Percentiles rank a stretch among this genome's conserved stretches.
Conservation (phyloP, 2,888 invertebrate species). For the Tortrix viridana region DNA sequence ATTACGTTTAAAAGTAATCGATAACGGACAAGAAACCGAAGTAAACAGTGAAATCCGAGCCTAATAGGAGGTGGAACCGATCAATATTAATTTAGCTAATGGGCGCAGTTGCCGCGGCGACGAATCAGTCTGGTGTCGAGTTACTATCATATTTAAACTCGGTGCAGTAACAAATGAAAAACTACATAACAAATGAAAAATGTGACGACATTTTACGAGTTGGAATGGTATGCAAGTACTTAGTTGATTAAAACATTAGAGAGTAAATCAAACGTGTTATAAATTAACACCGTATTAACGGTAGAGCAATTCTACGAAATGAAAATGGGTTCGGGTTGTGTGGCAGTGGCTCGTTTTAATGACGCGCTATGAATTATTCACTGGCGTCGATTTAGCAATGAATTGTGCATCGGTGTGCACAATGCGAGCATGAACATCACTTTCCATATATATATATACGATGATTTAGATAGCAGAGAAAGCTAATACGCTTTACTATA, state of each 20-base stretch:
- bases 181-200: constrained; percentile 8
- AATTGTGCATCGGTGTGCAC: constrained; percentile 45
- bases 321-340: constrained; percentile 64
- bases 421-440: constrained; percentile 46
- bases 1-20: constrained; percentile 23
- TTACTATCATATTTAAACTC: constrained; percentile 21
- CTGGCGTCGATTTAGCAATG: constrained; percentile 55
- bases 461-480: constrained; percentile 23
- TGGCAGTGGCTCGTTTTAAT: constrained; percentile 25
- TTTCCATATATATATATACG: constrained; percentile 57
- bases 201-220: constrained; percentile 7
- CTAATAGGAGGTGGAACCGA: constrained; percentile 40
- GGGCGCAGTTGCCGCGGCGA: constrained; percentile 27
- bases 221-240: constrained; percentile 9
- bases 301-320: constrained; percentile 56
- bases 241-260: constrained; percentile 11
- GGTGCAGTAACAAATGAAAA: constrained; percentile 19
- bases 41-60: constrained; percentile 34
- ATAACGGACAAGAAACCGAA: constrained; percentile 26
- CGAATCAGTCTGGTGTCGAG: constrained; percentile 20
- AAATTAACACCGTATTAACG: constrained; percentile 40
- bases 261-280: not conserved
- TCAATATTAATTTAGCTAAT: constrained; percentile 46
- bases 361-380: constrained; percentile 70
- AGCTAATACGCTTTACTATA: constrained; percentile 3